Evolutionary conservation across 2,797 vertebrate genomes (phyloP).

Genomic region (Acipenser oxyrinchus): DNA sequence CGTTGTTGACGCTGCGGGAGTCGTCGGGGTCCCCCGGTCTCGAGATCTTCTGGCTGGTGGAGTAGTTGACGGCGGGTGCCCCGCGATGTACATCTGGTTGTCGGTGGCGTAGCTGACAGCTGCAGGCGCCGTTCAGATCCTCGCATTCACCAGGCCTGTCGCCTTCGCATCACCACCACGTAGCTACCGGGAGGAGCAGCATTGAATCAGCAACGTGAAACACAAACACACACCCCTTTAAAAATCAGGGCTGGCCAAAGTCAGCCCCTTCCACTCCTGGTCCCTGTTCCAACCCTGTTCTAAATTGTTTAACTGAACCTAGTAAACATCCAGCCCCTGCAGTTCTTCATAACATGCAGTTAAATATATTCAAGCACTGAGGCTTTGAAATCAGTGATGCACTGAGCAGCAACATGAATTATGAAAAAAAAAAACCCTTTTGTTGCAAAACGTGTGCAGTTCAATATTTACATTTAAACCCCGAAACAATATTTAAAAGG

Average conservation of each 20-base stretch:
- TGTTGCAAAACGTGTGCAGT: too few relatives aligned
- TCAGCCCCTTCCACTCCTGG: too few relatives aligned
- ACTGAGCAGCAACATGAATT: too few relatives aligned
- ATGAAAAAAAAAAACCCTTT: too few relatives aligned
- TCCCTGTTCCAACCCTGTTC: too few relatives aligned
- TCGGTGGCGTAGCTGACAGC: constrained; percentile 86
- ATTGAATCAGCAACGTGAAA: background rate
- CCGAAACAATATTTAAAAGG: too few relatives aligned
- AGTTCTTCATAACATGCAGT: too few relatives aligned
- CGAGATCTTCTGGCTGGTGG: constrained; percentile 95
- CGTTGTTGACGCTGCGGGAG: constrained; percentile 82
- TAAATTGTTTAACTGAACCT: background rate
- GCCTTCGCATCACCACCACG: constrained; percentile 92
- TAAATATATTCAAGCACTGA: too few relatives aligned
- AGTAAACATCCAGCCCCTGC: background rate
- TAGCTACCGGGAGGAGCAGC: constrained; percentile 51
- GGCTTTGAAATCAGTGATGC: too few relatives aligned
- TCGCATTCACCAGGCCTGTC: constrained; percentile 92
- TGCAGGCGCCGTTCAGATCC: constrained; percentile 81
- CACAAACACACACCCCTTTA: background rate
- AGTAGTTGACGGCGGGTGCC: constrained; percentile 90
- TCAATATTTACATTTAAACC: too few relatives aligned
- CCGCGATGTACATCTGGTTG: constrained; percentile 90
- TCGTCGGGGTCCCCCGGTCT: constrained; percentile 83
- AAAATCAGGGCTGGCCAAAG: too few relatives aligned